Conservation (phyloP, 2,888 invertebrate species). For the Parelbella ahira region DNA sequence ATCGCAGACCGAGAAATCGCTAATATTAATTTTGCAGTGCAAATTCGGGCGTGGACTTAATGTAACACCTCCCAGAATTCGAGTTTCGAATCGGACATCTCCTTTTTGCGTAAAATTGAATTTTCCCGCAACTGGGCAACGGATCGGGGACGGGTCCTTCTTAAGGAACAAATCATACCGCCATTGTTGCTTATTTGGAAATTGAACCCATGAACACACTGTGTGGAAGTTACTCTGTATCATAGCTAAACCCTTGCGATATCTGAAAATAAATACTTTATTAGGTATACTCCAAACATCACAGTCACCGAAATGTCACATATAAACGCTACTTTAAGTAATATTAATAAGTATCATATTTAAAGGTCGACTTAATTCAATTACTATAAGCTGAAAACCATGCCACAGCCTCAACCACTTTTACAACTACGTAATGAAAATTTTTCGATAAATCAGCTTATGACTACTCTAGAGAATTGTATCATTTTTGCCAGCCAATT, state of each 20-base stretch:
- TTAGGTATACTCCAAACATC: too few species aligned
- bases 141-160: conserved; percentile 93
- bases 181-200: conserved; percentile 91
- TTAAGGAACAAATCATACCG: conserved; percentile 92
- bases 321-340: too few species aligned
- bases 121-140: conserved; percentile 98
- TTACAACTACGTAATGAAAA: too few species aligned
- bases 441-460: too few species aligned
- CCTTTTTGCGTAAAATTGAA: conserved; percentile 96
- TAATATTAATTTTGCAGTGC: conserved; percentile 95
- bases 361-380: too few species aligned
- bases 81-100: conserved; percentile 94
- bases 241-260: conserved; percentile 91
- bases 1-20: conserved; percentile 97
- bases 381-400: too few species aligned
- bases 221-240: conserved; percentile 95
- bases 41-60: conserved; percentile 95
- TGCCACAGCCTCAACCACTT: too few species aligned
- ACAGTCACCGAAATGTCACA: too few species aligned
- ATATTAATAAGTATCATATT: too few species aligned
- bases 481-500: too few species aligned
- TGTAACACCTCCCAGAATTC: conserved; percentile 97
- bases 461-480: too few species aligned
- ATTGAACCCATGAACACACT: conserved; percentile 97
- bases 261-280: conserved; percentile 80